A percentile compares a stretch with the other conserved stretches of the same genome.
Evolutionary conservation across 2,113 vertebrate genomes (phyloP).

Genomic region (Prochilodus magdalenae): DNA sequence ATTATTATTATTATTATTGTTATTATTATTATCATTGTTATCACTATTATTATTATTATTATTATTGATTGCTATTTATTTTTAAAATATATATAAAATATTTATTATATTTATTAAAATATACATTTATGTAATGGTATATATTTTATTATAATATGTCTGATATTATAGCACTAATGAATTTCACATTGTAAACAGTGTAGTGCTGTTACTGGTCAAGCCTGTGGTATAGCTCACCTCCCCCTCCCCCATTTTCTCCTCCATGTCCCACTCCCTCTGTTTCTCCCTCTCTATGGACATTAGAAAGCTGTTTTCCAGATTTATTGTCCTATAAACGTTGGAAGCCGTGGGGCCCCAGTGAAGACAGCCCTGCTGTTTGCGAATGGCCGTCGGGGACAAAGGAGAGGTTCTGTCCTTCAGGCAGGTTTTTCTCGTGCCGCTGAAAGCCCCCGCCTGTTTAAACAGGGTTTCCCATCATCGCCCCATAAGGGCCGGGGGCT

Average conservation of each 20-base stretch:
- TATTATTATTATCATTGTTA: no score
- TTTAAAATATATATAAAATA: no score
- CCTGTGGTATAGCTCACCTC: not conserved
- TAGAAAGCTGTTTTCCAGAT: slow-evolving; percentile 66
- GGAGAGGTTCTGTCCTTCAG: slow-evolving; percentile 49
- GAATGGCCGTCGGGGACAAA: slow-evolving; percentile 69
- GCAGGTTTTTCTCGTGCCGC: slow-evolving; percentile 38
- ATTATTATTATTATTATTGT: no score
- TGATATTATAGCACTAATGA: not conserved
- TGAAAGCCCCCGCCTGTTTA: slow-evolving; percentile 30
- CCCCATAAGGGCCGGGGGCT: not conserved
- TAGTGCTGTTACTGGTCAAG: not conserved
- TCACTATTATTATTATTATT: no score
- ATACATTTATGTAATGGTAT: no score
- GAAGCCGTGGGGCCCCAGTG: slow-evolving; percentile 63
- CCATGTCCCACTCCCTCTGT: not conserved
- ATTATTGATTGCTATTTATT: no score
- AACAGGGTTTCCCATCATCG: slow-evolving; percentile 42
- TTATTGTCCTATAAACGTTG: slow-evolving; percentile 78
- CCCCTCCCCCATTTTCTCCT: not conserved
- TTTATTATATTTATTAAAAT: no score
- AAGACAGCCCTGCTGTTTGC: slow-evolving; percentile 68
- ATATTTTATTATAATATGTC: no score
- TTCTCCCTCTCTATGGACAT: not conserved
- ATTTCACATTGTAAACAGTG: not conserved